Evolutionary conservation across 2,113 vertebrate genomes (phyloP).

Genomic region (Glaucomys volans): DNA sequence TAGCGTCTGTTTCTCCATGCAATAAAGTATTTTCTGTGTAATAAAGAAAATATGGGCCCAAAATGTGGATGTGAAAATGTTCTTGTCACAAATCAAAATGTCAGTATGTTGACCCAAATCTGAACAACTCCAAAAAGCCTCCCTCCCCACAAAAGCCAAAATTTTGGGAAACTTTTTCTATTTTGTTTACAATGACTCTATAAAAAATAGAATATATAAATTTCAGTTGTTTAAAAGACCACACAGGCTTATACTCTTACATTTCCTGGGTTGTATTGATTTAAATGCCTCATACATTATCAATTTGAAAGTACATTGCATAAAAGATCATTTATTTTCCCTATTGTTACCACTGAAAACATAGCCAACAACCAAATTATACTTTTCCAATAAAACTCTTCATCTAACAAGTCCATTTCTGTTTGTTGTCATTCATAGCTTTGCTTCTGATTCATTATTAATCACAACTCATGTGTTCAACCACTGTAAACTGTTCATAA

Average conservation of each 20-base stretch:
- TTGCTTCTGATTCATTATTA: slow-evolving; percentile 84
- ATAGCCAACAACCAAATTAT: slow-evolving; percentile 70
- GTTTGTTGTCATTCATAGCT: slow-evolving; percentile 78
- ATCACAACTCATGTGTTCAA: slow-evolving; percentile 81
- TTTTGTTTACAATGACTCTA: not conserved
- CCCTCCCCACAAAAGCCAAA: not conserved
- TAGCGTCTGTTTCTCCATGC: slow-evolving; percentile 34
- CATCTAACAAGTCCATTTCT: slow-evolving; percentile 69
- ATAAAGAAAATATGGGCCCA: slow-evolving; percentile 56
- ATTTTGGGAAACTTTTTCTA: not conserved
- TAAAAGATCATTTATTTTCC: slow-evolving; percentile 67
- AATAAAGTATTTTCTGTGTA: slow-evolving; percentile 61
- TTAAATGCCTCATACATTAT: slow-evolving; percentile 59
- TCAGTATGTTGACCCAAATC: slow-evolving; percentile 26
- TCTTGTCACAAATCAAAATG: slow-evolving; percentile 54
- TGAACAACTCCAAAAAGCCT: not conserved
- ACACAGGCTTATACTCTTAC: not conserved
- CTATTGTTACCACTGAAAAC: slow-evolving; percentile 65
- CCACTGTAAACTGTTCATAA: slow-evolving; percentile 78
- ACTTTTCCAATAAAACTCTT: slow-evolving; percentile 73
- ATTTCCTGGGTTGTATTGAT: slow-evolving; percentile 29
- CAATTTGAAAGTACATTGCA: slow-evolving; percentile 23
- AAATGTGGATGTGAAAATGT: slow-evolving; percentile 54
- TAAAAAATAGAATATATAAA: slow-evolving; percentile 56
- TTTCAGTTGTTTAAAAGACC: slow-evolving; percentile 48